These are phyloP conservation scores for Cossypha heuglini DNA, from an alignment of 2,797 vertebrate species.

Conservation along the genomic window DNA sequence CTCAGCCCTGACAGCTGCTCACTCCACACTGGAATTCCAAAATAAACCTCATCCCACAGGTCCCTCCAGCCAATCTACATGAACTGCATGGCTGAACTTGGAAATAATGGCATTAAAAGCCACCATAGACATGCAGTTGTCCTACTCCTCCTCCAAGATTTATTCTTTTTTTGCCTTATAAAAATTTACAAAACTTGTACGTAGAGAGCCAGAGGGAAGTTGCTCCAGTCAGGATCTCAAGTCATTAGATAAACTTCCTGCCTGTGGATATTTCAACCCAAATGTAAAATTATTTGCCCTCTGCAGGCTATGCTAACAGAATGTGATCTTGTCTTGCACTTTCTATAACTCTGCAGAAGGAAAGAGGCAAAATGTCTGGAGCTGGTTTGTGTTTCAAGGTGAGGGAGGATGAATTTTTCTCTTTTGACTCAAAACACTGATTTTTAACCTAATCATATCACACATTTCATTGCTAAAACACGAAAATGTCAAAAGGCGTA, in stretches of 20 bases:
- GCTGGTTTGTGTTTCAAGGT: background rate
- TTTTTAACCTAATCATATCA: background rate
- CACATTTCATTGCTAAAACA: background rate
- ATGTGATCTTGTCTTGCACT: background rate
- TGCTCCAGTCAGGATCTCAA: background rate
- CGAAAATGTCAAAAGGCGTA: background rate
- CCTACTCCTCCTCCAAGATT: background rate
- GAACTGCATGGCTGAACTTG: background rate
- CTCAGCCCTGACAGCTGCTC: background rate
- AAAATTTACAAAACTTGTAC: background rate
- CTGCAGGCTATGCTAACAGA: background rate
- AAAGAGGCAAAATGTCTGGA: background rate
- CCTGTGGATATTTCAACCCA: background rate
- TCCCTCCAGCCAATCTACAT: background rate
- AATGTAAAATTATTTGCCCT: background rate
- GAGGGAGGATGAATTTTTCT: background rate
- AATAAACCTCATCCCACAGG: background rate
- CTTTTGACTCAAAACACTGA: background rate
- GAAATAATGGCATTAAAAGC: background rate
- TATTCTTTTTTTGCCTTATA: background rate
- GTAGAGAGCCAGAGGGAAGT: background rate
- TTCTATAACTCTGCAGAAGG: background rate
- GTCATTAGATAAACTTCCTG: background rate
- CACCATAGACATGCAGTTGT: accelerated
- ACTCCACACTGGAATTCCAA: background rate